Evolutionary conservation across 1,140 invertebrate species (phyloP).

Genomic region (Choristoneura fumiferana): DNA sequence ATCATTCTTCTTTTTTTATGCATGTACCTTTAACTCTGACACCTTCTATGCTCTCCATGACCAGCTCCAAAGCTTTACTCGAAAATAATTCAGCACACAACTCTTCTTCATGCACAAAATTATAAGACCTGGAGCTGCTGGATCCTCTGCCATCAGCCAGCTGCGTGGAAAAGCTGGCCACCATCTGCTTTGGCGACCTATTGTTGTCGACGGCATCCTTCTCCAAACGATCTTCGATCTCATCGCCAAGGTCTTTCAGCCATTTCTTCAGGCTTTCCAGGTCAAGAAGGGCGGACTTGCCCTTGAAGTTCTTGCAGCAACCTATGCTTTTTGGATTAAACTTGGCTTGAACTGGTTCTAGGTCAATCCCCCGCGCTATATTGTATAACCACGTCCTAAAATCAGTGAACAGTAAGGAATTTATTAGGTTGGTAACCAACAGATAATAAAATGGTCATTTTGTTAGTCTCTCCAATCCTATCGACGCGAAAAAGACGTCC

Average conservation of each 20-base stretch:
- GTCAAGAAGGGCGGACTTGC: slow-evolving; percentile 86
- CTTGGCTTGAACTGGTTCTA: slow-evolving; percentile 90
- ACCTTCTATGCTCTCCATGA: slow-evolving; percentile 74
- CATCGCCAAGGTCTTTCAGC: slow-evolving; percentile 88
- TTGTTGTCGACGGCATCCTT: slow-evolving; percentile 88
- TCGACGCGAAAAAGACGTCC: no score
- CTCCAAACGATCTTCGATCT: slow-evolving; percentile 91
- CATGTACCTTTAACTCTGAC: slow-evolving; percentile 59
- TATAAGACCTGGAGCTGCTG: slow-evolving; percentile 80
- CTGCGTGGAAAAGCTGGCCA: slow-evolving; percentile 78
- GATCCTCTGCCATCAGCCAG: slow-evolving; percentile 79
- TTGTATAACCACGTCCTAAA: slow-evolving; percentile 90
- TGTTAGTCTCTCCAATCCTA: no score
- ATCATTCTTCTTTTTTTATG: no score
- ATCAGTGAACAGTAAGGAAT: slow-evolving; percentile 21
- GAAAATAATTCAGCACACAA: slow-evolving; percentile 68
- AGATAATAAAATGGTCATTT: background rate
- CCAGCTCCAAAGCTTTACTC: slow-evolving; percentile 79
- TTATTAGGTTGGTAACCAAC: background rate
- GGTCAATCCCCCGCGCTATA: slow-evolving; percentile 92
- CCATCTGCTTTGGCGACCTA: slow-evolving; percentile 83
- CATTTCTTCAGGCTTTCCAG: slow-evolving; percentile 88
- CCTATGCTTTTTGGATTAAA: slow-evolving; percentile 96
- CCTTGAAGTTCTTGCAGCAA: slow-evolving; percentile 96
- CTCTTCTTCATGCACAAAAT: slow-evolving; percentile 81